Percentiles rank a stretch among this genome's conserved stretches.
These are phyloP conservation scores for Motacilla alba DNA, from an alignment of 2,113 vertebrate species.

Conservation along the genomic window DNA sequence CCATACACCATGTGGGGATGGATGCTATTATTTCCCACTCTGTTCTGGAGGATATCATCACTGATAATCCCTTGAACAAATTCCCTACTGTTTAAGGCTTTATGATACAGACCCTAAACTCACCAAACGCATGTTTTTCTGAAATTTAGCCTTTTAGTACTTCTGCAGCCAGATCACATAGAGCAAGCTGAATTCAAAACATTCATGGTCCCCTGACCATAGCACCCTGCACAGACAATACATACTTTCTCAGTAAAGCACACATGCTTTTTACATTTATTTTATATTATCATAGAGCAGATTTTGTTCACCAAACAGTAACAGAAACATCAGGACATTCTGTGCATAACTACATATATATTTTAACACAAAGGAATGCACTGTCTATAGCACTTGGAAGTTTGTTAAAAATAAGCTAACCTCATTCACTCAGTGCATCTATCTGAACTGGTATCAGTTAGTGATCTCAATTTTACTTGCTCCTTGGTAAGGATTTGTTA, in stretches of 20 bases:
- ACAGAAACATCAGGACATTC: background rate
- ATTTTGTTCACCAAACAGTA: background rate
- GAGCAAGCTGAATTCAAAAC: background rate
- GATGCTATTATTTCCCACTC: background rate
- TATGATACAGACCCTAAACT: background rate
- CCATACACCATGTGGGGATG: background rate
- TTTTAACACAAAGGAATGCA: background rate
- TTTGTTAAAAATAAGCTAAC: background rate
- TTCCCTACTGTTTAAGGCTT: background rate
- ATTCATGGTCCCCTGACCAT: background rate
- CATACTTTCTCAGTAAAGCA: background rate
- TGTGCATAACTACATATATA: background rate
- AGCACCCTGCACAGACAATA: background rate
- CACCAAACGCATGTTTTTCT: background rate
- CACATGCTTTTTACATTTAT: background rate
- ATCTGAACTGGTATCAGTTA: background rate
- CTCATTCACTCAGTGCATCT: background rate
- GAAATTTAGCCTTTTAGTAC: background rate
- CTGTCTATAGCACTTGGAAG: background rate
- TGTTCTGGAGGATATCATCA: background rate
- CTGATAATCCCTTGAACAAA: background rate
- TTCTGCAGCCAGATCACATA: background rate
- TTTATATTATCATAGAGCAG: background rate
- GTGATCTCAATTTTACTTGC: background rate
- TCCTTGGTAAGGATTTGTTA: background rate